These are phyloP conservation scores for Oligia strigilis DNA, from an alignment of 2,888 invertebrate species.

Conservation along the genomic window DNA sequence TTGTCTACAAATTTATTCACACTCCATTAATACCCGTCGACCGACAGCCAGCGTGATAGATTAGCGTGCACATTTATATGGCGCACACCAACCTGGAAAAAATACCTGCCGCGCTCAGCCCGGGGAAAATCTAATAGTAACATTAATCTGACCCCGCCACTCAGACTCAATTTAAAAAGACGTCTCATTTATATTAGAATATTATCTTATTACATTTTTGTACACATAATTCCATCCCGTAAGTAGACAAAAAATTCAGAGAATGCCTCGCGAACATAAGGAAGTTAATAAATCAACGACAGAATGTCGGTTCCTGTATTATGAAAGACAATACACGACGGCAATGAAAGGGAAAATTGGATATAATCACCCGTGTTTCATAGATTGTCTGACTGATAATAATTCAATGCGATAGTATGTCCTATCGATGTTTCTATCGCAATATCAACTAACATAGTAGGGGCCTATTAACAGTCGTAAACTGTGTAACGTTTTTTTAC, in stretches of 20 bases:
- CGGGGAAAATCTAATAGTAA: conserved; percentile 54
- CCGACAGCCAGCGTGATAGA: conserved; percentile 80
- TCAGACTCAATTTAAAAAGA: conserved; percentile 61
- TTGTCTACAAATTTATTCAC: conserved; percentile 82
- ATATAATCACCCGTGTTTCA: conserved; percentile 42
- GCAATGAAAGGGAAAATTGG: conserved; percentile 44
- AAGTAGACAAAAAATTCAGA: conserved; percentile 35
- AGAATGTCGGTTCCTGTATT: conserved; percentile 47
- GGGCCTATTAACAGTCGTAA: conserved; percentile 77
- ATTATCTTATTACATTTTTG: conserved; percentile 58
- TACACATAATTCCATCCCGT: conserved; percentile 50
- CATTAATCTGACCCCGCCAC: conserved; percentile 60
- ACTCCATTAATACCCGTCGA: conserved; percentile 84
- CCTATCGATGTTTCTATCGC: conserved; percentile 53
- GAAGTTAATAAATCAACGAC: conserved; percentile 60
- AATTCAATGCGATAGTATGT: conserved; percentile 27
- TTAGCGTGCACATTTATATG: conserved; percentile 77
- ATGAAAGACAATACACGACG: conserved; percentile 52
- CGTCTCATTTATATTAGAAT: conserved; percentile 60
- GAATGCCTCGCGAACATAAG: conserved; percentile 51
- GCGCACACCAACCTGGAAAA: conserved; percentile 72
- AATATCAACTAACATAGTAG: conserved; percentile 70
- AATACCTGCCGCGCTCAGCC: conserved; percentile 54
- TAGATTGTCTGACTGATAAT: conserved; percentile 48
- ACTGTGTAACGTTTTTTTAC: conserved; percentile 77